A percentile compares a stretch with the other conserved stretches of the same genome.
These are phyloP conservation scores for Anthophora plumipes DNA, from an alignment of 2,888 invertebrate species.

Conservation along the genomic window DNA sequence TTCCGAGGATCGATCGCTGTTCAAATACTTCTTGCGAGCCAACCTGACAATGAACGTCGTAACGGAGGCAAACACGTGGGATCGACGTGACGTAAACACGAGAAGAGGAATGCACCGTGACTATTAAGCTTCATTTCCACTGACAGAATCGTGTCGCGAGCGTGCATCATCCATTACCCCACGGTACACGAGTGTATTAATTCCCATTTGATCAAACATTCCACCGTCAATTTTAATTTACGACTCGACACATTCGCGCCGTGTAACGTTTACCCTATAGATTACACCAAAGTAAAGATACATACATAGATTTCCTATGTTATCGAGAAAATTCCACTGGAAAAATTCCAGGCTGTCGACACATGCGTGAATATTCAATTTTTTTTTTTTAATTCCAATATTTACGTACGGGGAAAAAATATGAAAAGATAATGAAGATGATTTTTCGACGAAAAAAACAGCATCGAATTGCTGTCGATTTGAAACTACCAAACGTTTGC, in stretches of 20 bases:
- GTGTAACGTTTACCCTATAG: too few relatives aligned
- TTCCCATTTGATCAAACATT: slow-evolving; percentile 32
- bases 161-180: slow-evolving; percentile 1
- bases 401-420: too few relatives aligned
- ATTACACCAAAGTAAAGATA: too few relatives aligned
- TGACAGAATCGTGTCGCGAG: slow-evolving; percentile 41
- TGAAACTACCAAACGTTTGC: too few relatives aligned
- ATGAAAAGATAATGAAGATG: too few relatives aligned
- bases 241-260: not conserved
- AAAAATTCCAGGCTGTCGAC: too few relatives aligned
- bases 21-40: slow-evolving; percentile 8
- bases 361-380: too few relatives aligned
- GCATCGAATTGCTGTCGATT: too few relatives aligned
- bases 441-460: too few relatives aligned
- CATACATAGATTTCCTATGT: too few relatives aligned
- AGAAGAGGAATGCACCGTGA: not conserved
- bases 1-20: slow-evolving; percentile 5
- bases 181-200: slow-evolving; percentile 32
- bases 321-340: too few relatives aligned
- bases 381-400: too few relatives aligned
- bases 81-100: slow-evolving; percentile 3
- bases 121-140: slow-evolving; percentile 50
- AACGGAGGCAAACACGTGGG: slow-evolving; percentile 14
- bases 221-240: slow-evolving; percentile 37
- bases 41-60: not conserved